Conservation (phyloP, 2,113 vertebrate genomes). For the Rhombomys opimus region DNA sequence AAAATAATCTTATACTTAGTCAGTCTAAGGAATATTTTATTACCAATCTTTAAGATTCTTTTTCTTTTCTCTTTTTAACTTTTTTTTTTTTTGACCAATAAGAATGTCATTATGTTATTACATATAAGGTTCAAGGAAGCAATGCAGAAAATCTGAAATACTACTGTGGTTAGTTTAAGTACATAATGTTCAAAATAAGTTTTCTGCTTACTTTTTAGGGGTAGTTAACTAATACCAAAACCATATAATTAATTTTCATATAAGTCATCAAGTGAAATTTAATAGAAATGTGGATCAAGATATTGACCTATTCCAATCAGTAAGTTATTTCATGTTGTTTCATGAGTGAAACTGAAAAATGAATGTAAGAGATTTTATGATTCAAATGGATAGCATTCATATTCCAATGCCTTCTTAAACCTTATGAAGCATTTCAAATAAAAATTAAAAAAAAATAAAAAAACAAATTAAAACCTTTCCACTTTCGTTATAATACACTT, state of each 20-base stretch:
- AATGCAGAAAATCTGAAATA: background rate
- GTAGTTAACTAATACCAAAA: background rate
- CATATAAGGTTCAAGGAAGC: background rate
- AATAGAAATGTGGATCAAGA: background rate
- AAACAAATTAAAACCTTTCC: too few relatives aligned
- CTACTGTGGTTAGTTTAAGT: background rate
- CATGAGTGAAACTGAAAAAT: background rate
- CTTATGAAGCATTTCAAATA: background rate
- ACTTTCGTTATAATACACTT: background rate
- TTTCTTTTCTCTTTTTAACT: background rate
- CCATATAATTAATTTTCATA: too few relatives aligned
- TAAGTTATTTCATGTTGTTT: background rate
- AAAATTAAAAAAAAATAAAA: background rate
- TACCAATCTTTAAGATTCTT: background rate
- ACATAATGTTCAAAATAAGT: background rate
- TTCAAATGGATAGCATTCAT: background rate
- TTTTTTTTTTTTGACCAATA: background rate
- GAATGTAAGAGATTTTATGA: too few relatives aligned
- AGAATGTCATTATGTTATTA: background rate
- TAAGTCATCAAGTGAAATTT: background rate
- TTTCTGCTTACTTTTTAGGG: background rate
- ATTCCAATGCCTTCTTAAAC: background rate
- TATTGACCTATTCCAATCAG: background rate
- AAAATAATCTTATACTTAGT: background rate
- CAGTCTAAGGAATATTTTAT: background rate